Conservation (phyloP, 2,113 vertebrate genomes). For the Orthonyx spaldingii region DNA sequence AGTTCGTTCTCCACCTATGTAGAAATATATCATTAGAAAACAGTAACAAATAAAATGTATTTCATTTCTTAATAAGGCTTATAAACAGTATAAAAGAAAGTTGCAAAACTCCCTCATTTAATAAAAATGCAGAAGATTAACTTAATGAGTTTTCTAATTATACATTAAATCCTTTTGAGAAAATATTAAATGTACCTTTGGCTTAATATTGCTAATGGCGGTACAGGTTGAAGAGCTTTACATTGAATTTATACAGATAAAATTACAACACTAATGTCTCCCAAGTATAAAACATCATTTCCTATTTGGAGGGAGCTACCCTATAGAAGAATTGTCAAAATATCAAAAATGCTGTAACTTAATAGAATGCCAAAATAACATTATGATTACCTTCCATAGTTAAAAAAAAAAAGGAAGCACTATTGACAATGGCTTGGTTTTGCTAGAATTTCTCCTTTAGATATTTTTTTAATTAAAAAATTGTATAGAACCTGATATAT, state of each 20-base stretch:
- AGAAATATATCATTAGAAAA: constrained; percentile 59
- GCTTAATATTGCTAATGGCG: background rate
- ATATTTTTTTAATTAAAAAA: no score
- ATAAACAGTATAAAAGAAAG: background rate
- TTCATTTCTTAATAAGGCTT: background rate
- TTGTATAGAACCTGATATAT: background rate
- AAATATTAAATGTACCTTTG: background rate
- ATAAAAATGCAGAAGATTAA: background rate
- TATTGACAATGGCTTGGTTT: background rate
- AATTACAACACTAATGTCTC: background rate
- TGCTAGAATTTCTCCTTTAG: background rate
- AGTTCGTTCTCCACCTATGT: constrained; percentile 92
- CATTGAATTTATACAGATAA: background rate
- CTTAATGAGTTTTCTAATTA: background rate
- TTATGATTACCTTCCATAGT: accelerated
- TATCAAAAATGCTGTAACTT: background rate
- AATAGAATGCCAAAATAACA: background rate
- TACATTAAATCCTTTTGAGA: background rate
- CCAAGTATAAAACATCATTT: background rate
- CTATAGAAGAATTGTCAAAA: background rate
- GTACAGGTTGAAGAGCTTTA: background rate
- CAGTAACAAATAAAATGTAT: background rate
- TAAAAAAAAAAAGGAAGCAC: background rate
- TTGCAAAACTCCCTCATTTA: background rate
- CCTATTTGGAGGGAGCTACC: background rate